Base-by-base conservation (phyloP, 2,113 vertebrate species). In the Trochalopteron elliotii region DNA sequence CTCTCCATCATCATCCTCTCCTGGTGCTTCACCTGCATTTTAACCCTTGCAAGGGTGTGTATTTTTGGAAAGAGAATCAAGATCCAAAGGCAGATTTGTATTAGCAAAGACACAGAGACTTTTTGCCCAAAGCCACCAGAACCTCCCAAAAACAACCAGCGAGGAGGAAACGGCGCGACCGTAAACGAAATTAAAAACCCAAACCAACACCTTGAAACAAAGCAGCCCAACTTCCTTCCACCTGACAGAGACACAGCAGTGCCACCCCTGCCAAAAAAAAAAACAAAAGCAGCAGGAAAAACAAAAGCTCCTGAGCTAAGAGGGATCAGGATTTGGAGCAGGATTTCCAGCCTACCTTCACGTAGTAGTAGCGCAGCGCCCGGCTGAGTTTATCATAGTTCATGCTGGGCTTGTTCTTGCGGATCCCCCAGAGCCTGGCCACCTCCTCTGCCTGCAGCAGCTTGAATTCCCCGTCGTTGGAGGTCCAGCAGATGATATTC, bases 381-480 rank as follows among this genome's bases (percentile, higher is more conserved):
- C 99, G 97, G 97, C 99, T 99, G 95, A 99, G 99, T 95, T 99
- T 99, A 96, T 99, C 99, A 5, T 99, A 99, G 97, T 99, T 99
- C 99, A 99, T 99, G 91, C 98, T 99, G 80, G 99, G 99, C 94
- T 99, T 99, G 98, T 99, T 99, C 97, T 99, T 99, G 52, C 99
- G 99, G 89, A 99, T 98, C 11, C 99, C 99, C 99, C 99, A 99
- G 87, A 99, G 98, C 60, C 98, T 98, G 94, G 99, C 99, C 97
- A 99, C 99, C 97, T 99, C 99, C 97, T 99, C 99, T 3, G 99
- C 99, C 98, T 99, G 99, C 91, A 99, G 97, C 96, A 99, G 98
- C 93, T 99, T 99, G 97, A 99, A 99, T 96, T 99, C 99, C 45
- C 99, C 99, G 70, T 99, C 98, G 74, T 98, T 98, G 69, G 99